Evolutionary conservation across 2,888 invertebrate genomes (phyloP), one percentile per base, ranked within the genome.

Genomic region (Stramonita haemastoma): DNA sequence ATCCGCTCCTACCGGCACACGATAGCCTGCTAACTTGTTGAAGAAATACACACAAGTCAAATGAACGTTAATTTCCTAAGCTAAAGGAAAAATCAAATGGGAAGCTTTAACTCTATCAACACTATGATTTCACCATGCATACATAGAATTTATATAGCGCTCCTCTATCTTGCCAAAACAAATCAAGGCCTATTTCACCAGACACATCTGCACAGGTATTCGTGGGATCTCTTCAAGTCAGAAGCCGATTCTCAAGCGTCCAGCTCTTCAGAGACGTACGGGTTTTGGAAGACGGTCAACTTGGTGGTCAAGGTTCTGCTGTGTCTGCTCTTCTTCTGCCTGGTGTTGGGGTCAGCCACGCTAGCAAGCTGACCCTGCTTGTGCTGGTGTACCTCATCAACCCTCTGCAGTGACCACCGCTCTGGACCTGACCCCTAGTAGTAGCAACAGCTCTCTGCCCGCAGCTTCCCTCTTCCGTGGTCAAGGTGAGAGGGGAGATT

Each of bases 351-450:
- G 2, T 91, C 93, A 26, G 92, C 93, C 15, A 92, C 93, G 36
- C 84, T 93, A 91, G 91, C 70, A 94, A 94, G 90, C 90, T 93
- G 13, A 93, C 92, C 60, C 91, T 94, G n/a, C 87, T 94, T 19
- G 91, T 92, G 11, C 92, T 94, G 91, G 92, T 92, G 1, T 92
- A 93, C 88, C 91, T 92, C 89, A 91, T 93, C 34, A 90, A 91
- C 70, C 92, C 92, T 32, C 91, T 91, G 70, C 88, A 84, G n/a
- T 46, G 29, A 26, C 32, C 46, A 34, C 79, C 89, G 91, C 89
- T 57, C 36, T 81, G 1, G n/a, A 81, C 11, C 87, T 17, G 8
- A 8, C 57, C 17, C 57, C 57, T 57, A 57, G 11, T 57, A 57
- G 11, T 57, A 57, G 11, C 57, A 57, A 8, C 22, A 60, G 19